Base-by-base conservation (phyloP, 2,888 invertebrate genomes). In the Adela reaumurella region DNA sequence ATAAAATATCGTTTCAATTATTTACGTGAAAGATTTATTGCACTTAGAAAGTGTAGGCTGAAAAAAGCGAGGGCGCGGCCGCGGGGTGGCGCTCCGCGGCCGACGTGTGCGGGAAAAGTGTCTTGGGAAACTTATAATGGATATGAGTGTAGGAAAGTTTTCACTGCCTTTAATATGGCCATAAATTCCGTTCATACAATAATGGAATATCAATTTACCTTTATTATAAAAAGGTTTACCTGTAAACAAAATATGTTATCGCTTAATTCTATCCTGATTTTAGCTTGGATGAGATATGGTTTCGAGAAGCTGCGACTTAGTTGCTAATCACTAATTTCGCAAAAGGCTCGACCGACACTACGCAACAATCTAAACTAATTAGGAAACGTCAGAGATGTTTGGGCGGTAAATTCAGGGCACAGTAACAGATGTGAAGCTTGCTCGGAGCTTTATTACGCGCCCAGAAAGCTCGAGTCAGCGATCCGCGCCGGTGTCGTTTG, bases 1-100 rank as follows among this genome's bases (percentile, higher is more conserved):
- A 78, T 80, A 80, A 80, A 80, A 80, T 80, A 80, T 80, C 74
- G 80, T 78, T 80, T 80, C 80, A 80, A 80, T 80, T 80, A 80
- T 80, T 80, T 80, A 79, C 77, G 74, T 71, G 74, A 68, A 64
- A 78, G 78, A 78, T 78, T 78, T 78, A 78, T 78, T 50, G 74
- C 68, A 74, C 77, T 78, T 78, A 74, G 76, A 76, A 78, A 78
- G 74, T 76, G 77, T 35, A 35, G 74, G 77, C 77, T 63, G 69
- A 74, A 78, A 78, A 50, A 50, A 77, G 19, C 43, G 43, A 16
- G 29, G 43, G 42, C 24, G 24, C 24, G 24, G 24, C 24, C 45
- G 45, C 46, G 49, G 35, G 35, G 17, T 20, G 41, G 45, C 17
- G 35, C 16, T 74, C 67, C 65, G 68, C 64, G 64, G 69, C 74